Conservation (phyloP, 2,113 vertebrate species). For the Stegastes partitus region DNA sequence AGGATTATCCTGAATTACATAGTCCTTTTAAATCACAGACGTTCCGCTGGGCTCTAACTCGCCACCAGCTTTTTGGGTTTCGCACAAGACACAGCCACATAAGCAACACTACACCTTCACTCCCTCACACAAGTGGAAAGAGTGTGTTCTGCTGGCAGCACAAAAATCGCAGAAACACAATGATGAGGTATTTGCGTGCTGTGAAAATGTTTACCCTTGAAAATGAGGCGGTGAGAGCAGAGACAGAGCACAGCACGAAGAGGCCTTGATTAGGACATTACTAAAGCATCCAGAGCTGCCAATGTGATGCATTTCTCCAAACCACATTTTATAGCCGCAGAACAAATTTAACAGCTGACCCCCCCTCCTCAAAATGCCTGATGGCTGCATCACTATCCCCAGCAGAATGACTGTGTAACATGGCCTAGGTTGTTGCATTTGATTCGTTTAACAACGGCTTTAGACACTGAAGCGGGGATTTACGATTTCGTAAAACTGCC, state of each 20-base stretch:
- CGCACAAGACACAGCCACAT: conserved; percentile 31
- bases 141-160: conserved; percentile 51
- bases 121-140: conserved; percentile 28
- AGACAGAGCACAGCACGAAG: conserved; percentile 38
- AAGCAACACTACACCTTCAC: conserved; percentile 40
- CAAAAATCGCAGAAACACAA: conserved; percentile 50
- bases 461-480: conserved; percentile 10
- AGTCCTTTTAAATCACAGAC: conserved; percentile 59
- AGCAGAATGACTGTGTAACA: conserved; percentile 58
- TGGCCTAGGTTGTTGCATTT: conserved; percentile 66
- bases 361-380: conserved; percentile 62
- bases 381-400: conserved; percentile 64
- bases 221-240: conserved; percentile 72
- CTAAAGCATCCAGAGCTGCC: conserved; percentile 67
- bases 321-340: conserved; percentile 72
- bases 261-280: conserved; percentile 80
- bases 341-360: conserved; percentile 79
- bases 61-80: conserved; percentile 31
- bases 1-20: conserved; percentile 72
- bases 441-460: conserved; percentile 47
- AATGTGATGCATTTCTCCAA: conserved; percentile 73
- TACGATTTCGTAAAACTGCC: neutral
- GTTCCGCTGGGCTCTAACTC: conserved; percentile 47
- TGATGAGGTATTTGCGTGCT: conserved; percentile 78
- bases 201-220: conserved; percentile 80